These are phyloP conservation scores for Lophius piscatorius DNA, from an alignment of 2,113 vertebrate species.

Conservation along the genomic window DNA sequence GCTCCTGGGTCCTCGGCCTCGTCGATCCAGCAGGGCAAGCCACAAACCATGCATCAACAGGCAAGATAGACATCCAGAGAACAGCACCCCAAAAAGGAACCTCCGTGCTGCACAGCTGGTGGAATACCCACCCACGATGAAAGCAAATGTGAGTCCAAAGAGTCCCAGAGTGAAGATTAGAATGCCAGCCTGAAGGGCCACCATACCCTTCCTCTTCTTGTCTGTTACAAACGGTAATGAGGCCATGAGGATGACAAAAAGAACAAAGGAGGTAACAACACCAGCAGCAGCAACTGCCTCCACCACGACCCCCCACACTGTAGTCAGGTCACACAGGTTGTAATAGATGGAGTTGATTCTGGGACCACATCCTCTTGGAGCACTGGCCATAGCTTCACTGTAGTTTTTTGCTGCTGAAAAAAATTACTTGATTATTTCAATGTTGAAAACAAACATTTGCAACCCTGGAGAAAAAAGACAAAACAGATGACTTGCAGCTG, in stretches of 20 bases:
- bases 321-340: constrained; percentile 88
- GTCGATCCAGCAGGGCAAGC: constrained; percentile 81
- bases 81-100: constrained; percentile 92
- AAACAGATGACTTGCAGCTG: not conserved
- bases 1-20: constrained; percentile 77
- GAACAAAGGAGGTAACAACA: constrained; percentile 83
- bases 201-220: constrained; percentile 82
- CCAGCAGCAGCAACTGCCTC: constrained; percentile 86
- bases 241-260: constrained; percentile 85
- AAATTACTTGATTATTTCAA: not conserved
- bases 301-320: constrained; percentile 87
- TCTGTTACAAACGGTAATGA: constrained; percentile 87
- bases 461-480: not conserved
- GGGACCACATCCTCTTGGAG: constrained; percentile 80
- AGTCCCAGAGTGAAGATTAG: constrained; percentile 89
- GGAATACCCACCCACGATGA: constrained; percentile 84
- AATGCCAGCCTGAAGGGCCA: constrained; percentile 86
- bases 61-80: constrained; percentile 88
- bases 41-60: constrained; percentile 85
- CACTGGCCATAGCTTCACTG: not conserved
- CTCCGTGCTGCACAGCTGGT: constrained; percentile 87
- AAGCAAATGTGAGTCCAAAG: constrained; percentile 90
- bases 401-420: constrained; percentile 11
- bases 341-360: constrained; percentile 83
- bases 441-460: constrained; percentile 5